These are phyloP conservation scores for Nyctibius bracteatus DNA, from an alignment of 2,113 vertebrate genomes.

Conservation along the genomic window DNA sequence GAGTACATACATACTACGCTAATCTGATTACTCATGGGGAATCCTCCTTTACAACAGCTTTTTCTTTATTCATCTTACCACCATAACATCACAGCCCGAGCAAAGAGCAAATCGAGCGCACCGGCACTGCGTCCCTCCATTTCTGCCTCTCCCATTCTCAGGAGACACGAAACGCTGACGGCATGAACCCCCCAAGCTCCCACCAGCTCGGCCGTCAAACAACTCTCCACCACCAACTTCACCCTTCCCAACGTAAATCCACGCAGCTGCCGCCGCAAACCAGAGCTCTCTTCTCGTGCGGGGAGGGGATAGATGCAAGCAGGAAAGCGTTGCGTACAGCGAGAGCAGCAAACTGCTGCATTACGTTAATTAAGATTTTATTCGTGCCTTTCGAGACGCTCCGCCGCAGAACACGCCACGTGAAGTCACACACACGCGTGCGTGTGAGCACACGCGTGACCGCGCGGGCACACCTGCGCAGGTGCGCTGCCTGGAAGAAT, in stretches of 20 bases:
- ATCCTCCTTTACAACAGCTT: not conserved
- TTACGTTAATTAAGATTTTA: not conserved
- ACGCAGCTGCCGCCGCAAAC: constrained; percentile 31
- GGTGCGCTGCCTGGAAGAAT: not conserved
- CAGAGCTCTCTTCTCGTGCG: not conserved
- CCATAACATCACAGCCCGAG: not conserved
- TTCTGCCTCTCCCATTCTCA: not conserved
- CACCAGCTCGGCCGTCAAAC: not conserved
- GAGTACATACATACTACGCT: not conserved
- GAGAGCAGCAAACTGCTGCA: not conserved
- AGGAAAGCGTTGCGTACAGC: not conserved
- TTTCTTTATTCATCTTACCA: not conserved
- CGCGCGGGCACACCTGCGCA: not conserved
- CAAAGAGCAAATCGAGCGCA: not conserved
- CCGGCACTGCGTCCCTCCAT: not conserved
- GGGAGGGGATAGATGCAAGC: not conserved
- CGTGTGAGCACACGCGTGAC: not conserved
- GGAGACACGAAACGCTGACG: not conserved
- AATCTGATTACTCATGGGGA: not conserved
- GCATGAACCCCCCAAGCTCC: not conserved
- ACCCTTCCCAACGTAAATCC: constrained; percentile 42
- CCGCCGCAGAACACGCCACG: not conserved
- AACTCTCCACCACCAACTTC: not conserved
- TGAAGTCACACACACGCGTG: not conserved
- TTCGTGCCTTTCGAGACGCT: not conserved